A percentile compares a stretch with the other conserved stretches of the same genome.
Conservation (phyloP, 2,888 invertebrate genomes). For the Taphrorychus bicolor region DNA sequence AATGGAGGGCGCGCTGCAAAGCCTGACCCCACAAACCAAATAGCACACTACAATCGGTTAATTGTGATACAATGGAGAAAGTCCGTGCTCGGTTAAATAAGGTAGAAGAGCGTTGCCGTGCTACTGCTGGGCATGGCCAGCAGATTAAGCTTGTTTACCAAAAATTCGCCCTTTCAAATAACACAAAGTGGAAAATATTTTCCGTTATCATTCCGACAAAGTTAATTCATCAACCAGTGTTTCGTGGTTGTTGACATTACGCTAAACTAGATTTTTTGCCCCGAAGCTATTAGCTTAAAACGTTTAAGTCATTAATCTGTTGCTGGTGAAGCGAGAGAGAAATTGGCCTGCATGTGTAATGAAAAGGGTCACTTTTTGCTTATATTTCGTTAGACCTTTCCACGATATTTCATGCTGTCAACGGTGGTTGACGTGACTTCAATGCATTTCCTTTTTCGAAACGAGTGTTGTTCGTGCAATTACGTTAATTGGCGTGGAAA, state of each 20-base stretch:
- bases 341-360: conserved; percentile 2
- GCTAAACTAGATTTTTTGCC: conserved; percentile 36
- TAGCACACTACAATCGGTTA: conserved; percentile 39
- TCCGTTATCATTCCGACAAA: conserved; percentile 33
- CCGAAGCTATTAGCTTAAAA: conserved; percentile 28
- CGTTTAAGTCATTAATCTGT: conserved; percentile 28
- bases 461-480: background rate
- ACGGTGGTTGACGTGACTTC: background rate
- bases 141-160: background rate
- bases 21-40: conserved; percentile 37
- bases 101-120: conserved; percentile 17
- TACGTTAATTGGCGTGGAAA: background rate
- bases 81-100: conserved; percentile 32
- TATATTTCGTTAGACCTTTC: background rate
- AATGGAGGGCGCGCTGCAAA: conserved; percentile 35
- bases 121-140: background rate
- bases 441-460: background rate
- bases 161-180: background rate
- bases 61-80: conserved; percentile 41
- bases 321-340: conserved; percentile 9
- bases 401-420: conserved; percentile 2
- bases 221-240: conserved; percentile 27
- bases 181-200: background rate
- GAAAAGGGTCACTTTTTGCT: conserved; percentile 9
- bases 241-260: conserved; percentile 34